Conservation (phyloP, 2,888 invertebrate species). For the Tipula helvola region DNA sequence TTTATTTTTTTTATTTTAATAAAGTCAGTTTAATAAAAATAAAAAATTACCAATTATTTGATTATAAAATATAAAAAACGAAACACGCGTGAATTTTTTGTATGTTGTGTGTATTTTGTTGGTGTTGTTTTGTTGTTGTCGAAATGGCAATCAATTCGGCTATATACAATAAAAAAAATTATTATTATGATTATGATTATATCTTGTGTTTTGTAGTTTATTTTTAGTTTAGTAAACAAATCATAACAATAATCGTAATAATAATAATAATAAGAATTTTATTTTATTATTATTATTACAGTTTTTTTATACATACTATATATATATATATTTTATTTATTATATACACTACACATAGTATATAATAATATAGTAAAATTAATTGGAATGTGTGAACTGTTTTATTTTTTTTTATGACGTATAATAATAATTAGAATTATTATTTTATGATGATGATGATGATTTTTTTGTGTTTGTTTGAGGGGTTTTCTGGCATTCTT, state of each 20-base stretch:
- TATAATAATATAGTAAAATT: not conserved
- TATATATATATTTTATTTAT: too few species aligned
- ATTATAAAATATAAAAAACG: not conserved
- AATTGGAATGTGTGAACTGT: slow-evolving; percentile 4
- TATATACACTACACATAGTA: not conserved
- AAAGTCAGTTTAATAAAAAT: not conserved
- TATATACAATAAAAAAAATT: not conserved
- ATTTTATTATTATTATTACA: not conserved
- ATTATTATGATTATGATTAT: not conserved
- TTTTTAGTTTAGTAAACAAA: slow-evolving; percentile 4
- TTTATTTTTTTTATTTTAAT: too few species aligned
- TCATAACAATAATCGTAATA: slow-evolving; percentile 4
- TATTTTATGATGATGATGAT: not conserved
- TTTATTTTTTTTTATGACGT: not conserved
- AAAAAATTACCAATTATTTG: slow-evolving; percentile 4
- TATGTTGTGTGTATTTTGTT: not conserved
- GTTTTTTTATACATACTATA: not conserved
- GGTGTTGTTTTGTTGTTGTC: not conserved
- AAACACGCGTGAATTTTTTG: not conserved
- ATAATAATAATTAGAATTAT: not conserved
- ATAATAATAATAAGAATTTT: not conserved
- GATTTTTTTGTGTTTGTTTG: not conserved
- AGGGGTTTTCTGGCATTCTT: not conserved
- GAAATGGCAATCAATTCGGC: not conserved
- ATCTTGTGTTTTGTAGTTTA: not conserved